phyloP scores from a whole-genome alignment of 2,888 invertebrate species.

The Dryadula phaetusa region DNA sequence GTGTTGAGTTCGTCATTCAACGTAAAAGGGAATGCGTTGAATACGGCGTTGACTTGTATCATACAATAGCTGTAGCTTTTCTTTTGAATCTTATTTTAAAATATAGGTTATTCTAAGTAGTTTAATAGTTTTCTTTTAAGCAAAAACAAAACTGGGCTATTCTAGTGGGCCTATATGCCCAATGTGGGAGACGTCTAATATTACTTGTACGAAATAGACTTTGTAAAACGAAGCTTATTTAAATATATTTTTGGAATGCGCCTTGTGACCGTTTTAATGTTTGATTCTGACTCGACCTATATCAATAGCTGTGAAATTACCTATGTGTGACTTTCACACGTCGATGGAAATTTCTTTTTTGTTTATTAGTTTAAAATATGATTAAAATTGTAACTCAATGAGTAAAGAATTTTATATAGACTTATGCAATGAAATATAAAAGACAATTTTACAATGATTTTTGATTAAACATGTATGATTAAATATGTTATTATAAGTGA shows the following conservation, averaged over 20 bases:
- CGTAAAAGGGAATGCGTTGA: too few species aligned
- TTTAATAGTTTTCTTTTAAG: background rate
- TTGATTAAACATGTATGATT: too few species aligned
- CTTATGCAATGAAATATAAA: too few species aligned
- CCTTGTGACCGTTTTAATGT: constrained; percentile 2
- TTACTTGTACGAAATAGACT: background rate
- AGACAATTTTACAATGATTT: too few species aligned
- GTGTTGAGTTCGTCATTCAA: too few species aligned
- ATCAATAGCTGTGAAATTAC: background rate
- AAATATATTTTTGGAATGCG: background rate
- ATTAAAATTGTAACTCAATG: background rate
- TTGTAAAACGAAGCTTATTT: background rate
- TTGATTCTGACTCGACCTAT: constrained; percentile 1
- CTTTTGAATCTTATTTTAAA: background rate
- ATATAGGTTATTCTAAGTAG: background rate
- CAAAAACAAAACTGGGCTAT: background rate
- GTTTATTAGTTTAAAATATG: background rate
- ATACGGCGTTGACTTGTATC: too few species aligned
- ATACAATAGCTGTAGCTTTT: background rate
- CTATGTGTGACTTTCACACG: background rate
- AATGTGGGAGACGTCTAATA: constrained; percentile 11
- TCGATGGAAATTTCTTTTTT: background rate
- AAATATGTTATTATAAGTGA: too few species aligned
- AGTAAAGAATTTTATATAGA: background rate
- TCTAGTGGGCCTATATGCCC: background rate